Evolutionary conservation across 2,113 vertebrate species (phyloP).

Genomic region (Mesembrinibis cayennensis): DNA sequence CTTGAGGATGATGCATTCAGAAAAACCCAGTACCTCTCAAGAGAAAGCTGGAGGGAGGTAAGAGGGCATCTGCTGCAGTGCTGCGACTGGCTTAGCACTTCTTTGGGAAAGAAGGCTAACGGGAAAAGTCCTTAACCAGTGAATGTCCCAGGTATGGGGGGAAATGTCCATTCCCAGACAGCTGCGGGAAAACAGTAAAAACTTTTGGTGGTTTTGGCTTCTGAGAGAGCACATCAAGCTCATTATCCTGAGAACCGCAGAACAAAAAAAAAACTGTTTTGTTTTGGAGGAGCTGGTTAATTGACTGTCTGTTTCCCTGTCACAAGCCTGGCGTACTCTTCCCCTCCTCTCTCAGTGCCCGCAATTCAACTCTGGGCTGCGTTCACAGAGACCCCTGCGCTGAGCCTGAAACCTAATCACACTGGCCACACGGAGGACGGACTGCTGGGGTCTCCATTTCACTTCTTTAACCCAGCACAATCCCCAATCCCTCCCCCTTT

Average conservation of each 20-base stretch:
- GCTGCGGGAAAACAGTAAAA: background rate
- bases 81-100: background rate
- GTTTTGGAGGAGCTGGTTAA: background rate
- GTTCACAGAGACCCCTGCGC: background rate
- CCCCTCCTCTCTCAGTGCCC: background rate
- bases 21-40: background rate
- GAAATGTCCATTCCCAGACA: background rate
- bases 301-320: background rate
- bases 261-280: background rate
- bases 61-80: too few species aligned
- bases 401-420: background rate
- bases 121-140: background rate
- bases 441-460: conserved; percentile 35
- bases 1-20: background rate
- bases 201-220: background rate
- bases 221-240: background rate
- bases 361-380: background rate
- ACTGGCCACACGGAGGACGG: background rate
- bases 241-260: fast-evolving
- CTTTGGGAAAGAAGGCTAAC: background rate
- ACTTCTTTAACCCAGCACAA: background rate
- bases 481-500: background rate
- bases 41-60: background rate
- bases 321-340: background rate
- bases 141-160: background rate